These are phyloP conservation scores for Carposina sasakii DNA, from an alignment of 1,140 invertebrate genomes.

Conservation along the genomic window DNA sequence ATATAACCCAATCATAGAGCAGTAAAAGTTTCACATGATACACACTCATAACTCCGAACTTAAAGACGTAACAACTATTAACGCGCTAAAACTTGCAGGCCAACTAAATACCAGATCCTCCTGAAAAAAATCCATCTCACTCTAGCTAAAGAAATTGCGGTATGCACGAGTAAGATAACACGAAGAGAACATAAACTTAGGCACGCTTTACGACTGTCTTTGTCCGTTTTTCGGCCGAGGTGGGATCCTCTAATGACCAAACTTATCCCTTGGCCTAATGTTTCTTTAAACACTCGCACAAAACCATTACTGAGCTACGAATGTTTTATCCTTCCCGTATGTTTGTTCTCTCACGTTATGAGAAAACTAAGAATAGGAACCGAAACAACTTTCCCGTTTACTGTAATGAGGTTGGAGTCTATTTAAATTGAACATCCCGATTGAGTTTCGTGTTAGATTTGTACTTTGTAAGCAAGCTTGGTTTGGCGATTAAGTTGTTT, in stretches of 20 bases:
- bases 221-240: constrained; percentile 3
- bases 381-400: constrained; percentile 35
- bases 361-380: constrained; percentile 46
- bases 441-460: constrained; percentile 15
- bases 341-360: constrained; percentile 40
- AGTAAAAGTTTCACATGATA: no score
- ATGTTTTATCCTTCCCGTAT: constrained; percentile 3
- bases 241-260: constrained; percentile 29
- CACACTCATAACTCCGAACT: no score
- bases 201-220: background rate
- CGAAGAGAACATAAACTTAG: no score
- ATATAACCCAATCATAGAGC: no score
- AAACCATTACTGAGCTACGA: constrained; percentile 20
- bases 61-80: no score
- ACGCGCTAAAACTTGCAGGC: no score
- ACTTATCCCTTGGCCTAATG: constrained; percentile 31
- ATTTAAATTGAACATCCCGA: constrained; percentile 33
- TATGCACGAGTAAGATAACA: no score
- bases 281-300: constrained; percentile 32
- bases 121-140: constrained; percentile 7
- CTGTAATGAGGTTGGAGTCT: constrained; percentile 38
- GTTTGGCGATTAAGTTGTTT: no score
- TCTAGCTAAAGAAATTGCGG: constrained; percentile 12
- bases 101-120: no score
- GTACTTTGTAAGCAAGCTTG: no score